Evolutionary conservation across 37 sponge, comb jelly and placozoan genomes (phyloP).

Genomic region (Geodia barretti): DNA sequence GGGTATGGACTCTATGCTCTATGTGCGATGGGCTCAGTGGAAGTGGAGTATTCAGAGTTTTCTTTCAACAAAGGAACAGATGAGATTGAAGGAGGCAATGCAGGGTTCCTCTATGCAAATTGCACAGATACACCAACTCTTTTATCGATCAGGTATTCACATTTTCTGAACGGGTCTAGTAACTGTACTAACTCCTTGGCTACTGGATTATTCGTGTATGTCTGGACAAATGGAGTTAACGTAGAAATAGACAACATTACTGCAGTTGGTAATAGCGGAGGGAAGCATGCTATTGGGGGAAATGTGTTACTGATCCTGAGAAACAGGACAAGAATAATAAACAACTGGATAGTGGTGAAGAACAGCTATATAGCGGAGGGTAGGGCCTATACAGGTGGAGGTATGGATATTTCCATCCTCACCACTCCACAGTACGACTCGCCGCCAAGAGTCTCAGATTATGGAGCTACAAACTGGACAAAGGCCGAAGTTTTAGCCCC

Average conservation of each 20-base stretch:
- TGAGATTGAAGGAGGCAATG: background rate
- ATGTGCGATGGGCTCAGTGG: background rate
- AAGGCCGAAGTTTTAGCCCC: background rate
- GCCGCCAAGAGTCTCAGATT: too few relatives aligned
- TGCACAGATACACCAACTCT: background rate
- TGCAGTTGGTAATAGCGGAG: background rate
- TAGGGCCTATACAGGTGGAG: background rate
- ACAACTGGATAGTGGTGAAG: background rate
- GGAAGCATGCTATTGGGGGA: background rate
- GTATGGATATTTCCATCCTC: slow-evolving; percentile 6
- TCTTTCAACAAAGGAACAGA: background rate
- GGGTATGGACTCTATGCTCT: background rate
- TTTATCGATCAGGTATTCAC: background rate
- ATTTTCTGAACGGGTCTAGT: background rate
- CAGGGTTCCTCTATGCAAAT: background rate
- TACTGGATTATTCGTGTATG: background rate
- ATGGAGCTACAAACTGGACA: slow-evolving; percentile 2
- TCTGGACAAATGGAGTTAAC: background rate
- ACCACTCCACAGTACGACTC: background rate
- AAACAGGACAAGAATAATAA: background rate
- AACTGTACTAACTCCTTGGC: background rate
- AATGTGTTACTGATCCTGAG: background rate
- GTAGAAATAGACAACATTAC: background rate
- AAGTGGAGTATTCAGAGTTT: background rate
- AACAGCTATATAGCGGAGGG: slow-evolving; percentile 6